These are phyloP conservation scores for Anser brachyrhynchus DNA, from an alignment of 2,113 vertebrate genomes.

Conservation along the genomic window DNA sequence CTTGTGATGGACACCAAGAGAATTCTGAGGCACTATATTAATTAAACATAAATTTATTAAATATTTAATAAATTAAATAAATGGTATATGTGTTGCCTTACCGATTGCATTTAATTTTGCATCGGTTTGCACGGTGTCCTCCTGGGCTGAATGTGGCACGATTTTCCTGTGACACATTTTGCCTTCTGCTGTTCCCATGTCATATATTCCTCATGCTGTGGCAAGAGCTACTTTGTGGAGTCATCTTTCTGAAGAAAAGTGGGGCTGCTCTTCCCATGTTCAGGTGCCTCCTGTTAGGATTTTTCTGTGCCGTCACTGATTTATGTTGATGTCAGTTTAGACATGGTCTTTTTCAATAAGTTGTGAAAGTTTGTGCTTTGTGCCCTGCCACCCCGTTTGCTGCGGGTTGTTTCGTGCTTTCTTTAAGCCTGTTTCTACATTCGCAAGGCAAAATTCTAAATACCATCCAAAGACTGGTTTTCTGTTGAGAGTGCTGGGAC, in stretches of 20 bases:
- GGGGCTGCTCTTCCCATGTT: background rate
- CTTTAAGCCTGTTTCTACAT: background rate
- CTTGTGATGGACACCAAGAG: background rate
- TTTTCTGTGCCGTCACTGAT: background rate
- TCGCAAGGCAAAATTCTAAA: background rate
- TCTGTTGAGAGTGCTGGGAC: background rate
- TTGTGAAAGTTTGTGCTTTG: background rate
- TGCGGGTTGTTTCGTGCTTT: background rate
- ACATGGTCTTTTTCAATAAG: background rate
- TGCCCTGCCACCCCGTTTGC: background rate
- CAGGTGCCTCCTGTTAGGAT: background rate
- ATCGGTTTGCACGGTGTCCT: slow-evolving; percentile 57
- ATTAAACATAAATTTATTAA: background rate
- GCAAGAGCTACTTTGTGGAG: background rate
- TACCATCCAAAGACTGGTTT: background rate
- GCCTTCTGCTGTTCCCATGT: slow-evolving; percentile 54
- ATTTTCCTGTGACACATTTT: slow-evolving; percentile 52
- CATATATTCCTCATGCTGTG: slow-evolving; percentile 50
- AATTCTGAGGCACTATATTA: background rate
- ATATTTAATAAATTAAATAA: background rate
- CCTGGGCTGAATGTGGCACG: slow-evolving; percentile 31
- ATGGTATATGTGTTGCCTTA: slow-evolving; percentile 42
- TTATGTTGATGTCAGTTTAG: background rate
- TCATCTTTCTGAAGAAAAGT: background rate
- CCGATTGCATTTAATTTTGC: slow-evolving; percentile 55